Base-by-base conservation (phyloP, 2,113 vertebrate species). In the Notothenia rossii region DNA sequence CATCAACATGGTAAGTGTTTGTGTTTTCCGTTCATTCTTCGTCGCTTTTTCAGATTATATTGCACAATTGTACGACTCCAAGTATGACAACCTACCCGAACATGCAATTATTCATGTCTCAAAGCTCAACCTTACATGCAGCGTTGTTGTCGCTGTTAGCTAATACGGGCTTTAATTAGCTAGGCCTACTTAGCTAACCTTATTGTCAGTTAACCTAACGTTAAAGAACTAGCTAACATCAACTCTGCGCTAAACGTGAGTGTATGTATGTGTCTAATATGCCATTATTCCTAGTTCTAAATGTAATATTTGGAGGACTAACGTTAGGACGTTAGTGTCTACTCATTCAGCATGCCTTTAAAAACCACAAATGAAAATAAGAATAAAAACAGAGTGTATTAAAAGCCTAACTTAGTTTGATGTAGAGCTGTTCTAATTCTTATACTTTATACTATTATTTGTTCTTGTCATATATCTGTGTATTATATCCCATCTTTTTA, bases 1-100 rank as follows among this genome's bases (percentile, higher is more conserved):
- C 76, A 46, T 53, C 59, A 82, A 80, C 82, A 93, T 92, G 91
- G 92, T 91, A 70, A 89, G 87, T 79, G 22, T 40, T 40, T 15
- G 25, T 56, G 33, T 49, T 53, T 22, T 72, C 25, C 5, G 3
- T 5, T n/a, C 17, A 6, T 29, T 51, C 50, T 60, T n/a, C 11
- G 7, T 6, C 4, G 11, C 10, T 50, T 1, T 72, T 59, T 60
- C 10, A 2, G 36, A 40, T 40, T 7, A 40, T 40, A 40, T 40
- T 40, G 11, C 8, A 20, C 1, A 2, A 40, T 29, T 62, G 10
- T 29, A 18, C 14, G 0, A 4, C 33, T 2, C 0, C 3, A 10
- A n/a, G 10, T 73, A 7, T 29, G 22, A 13, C 10, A 7, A 43
- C 11, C 0, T 1, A 22, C 25, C 0, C 2, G 3, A 15, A 49